phyloP scores from a whole-genome alignment of 2,888 invertebrate genomes.

The Drosophila pegasa region DNA sequence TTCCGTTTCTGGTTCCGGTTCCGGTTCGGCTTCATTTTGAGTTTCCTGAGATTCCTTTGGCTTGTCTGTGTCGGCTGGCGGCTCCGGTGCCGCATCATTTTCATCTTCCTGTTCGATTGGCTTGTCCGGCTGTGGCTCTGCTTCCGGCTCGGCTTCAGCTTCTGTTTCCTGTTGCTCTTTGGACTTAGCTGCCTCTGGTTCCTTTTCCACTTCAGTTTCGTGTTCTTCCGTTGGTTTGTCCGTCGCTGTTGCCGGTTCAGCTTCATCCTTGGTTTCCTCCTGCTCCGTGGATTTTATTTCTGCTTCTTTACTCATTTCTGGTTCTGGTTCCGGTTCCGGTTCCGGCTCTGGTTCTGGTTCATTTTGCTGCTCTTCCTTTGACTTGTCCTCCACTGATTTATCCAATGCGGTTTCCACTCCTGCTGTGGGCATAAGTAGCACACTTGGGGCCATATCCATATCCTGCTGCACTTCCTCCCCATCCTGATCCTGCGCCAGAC shows the following conservation, averaged over 20 bases:
- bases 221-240: not conserved
- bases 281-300: conserved; percentile 5
- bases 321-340: not conserved
- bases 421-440: not conserved
- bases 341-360: not conserved
- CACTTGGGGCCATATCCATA: not conserved
- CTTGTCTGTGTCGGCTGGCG: not conserved
- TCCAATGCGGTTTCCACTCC: not conserved
- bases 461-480: not conserved
- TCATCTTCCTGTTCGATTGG: not conserved
- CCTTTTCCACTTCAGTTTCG: not conserved
- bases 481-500: conserved; percentile 19
- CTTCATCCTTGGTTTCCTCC: not conserved
- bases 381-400: not conserved
- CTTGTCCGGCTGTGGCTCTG: not conserved
- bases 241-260: not conserved
- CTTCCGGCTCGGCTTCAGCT: not conserved
- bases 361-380: not conserved
- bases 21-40: not conserved
- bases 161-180: no score
- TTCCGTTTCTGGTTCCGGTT: not conserved
- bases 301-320: not conserved
- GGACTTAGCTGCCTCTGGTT: no score
- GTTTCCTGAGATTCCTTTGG: conserved; percentile 6
- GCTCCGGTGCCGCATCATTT: not conserved